A percentile compares a stretch with the other conserved stretches of the same genome.
Conservation (phyloP, 2,113 vertebrate genomes). For the Chaetodon trifascialis region DNA sequence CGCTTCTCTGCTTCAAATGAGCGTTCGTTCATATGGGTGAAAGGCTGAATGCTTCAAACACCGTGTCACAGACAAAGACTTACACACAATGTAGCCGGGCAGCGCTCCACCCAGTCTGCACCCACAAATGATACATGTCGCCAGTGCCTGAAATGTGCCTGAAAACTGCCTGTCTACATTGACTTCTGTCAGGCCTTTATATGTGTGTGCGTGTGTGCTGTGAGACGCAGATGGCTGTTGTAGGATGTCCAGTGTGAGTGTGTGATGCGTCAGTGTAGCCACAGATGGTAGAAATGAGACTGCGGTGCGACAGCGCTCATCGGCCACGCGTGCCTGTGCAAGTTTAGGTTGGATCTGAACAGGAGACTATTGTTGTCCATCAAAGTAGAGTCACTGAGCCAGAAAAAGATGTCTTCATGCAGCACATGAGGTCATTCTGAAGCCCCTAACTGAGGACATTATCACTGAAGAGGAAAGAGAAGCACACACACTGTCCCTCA, state of each 20-base stretch:
- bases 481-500: neutral
- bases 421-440: neutral
- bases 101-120: neutral
- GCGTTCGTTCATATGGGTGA: neutral
- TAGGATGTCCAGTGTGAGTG: neutral
- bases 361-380: neutral
- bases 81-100: conserved; percentile 30
- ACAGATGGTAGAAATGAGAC: neutral
- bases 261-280: neutral
- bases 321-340: neutral
- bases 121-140: too few species aligned
- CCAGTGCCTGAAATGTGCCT: neutral
- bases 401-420: neutral
- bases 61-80: neutral
- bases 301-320: neutral
- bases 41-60: conserved; percentile 11
- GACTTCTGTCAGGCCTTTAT: neutral
- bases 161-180: conserved; percentile 25
- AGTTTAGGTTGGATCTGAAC: conserved; percentile 10
- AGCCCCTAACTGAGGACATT: neutral
- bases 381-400: neutral
- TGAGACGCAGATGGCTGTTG: neutral
- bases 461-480: neutral
- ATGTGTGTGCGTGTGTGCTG: neutral
- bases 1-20: neutral